Percentiles rank a stretch among this genome's conserved stretches.
Evolutionary conservation across 2,113 vertebrate species (phyloP).

Genomic region (Sylvia atricapilla): DNA sequence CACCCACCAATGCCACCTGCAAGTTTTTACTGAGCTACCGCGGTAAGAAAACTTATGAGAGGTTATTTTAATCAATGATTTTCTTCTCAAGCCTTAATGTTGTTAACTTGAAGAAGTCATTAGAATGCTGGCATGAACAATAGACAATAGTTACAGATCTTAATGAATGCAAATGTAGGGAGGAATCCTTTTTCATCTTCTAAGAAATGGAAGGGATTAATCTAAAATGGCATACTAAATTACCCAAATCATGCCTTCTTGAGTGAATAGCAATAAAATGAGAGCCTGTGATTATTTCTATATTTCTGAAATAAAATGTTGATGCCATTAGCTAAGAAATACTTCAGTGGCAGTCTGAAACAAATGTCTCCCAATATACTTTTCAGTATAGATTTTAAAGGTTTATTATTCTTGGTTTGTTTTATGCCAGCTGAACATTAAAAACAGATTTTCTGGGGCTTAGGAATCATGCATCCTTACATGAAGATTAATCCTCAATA

Average conservation of each 20-base stretch:
- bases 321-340: constrained; percentile 1
- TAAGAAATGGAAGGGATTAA: constrained; percentile 10
- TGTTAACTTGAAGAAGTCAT: background rate
- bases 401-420: constrained; percentile 28
- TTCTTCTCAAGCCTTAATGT: background rate
- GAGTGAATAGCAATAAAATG: background rate
- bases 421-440: constrained; percentile 28
- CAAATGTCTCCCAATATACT: background rate
- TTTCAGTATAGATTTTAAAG: constrained; percentile 20
- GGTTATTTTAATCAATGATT: background rate
- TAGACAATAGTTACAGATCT: background rate
- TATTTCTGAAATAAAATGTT: constrained; percentile 29
- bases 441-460: constrained; percentile 16
- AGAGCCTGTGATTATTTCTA: background rate
- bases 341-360: constrained; percentile 7
- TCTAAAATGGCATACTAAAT: background rate
- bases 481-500: constrained; percentile 13
- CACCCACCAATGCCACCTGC: background rate
- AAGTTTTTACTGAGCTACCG: background rate
- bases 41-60: background rate
- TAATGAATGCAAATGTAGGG: constrained; percentile 24
- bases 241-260: background rate
- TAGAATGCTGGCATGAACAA: background rate
- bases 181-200: background rate
- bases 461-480: constrained; percentile 2